Evolutionary conservation across 2,797 vertebrate species (phyloP).

Genomic region (Notolabrus celidotus): DNA sequence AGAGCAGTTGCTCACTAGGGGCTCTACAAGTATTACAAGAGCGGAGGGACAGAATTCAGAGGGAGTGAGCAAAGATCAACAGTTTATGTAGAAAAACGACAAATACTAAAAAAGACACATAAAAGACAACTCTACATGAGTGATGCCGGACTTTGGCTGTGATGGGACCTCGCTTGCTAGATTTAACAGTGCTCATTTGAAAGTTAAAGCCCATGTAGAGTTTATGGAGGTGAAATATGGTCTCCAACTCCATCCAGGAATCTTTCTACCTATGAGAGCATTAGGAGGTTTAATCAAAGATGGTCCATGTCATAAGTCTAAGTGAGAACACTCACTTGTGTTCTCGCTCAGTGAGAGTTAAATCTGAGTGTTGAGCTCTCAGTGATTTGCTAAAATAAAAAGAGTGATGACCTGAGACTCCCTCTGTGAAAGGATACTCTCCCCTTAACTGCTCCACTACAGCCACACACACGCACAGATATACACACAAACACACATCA

Average conservation of each 20-base stretch:
- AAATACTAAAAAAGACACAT: constrained; percentile 53
- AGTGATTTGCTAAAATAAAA: constrained; percentile 45
- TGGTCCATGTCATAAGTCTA: constrained; percentile 22
- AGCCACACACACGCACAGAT: constrained; percentile 24
- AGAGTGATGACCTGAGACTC: constrained; percentile 58
- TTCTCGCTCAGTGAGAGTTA: constrained; percentile 4
- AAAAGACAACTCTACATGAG: constrained; percentile 36
- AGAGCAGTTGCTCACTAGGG: constrained; percentile 64
- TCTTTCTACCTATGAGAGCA: constrained; percentile 56
- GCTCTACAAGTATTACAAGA: constrained; percentile 55
- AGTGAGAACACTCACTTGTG: constrained; percentile 1
- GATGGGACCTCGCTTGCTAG: constrained; percentile 32
- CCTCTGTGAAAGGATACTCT: constrained; percentile 37
- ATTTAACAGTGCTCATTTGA: constrained; percentile 48
- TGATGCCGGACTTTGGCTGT: constrained; percentile 39
- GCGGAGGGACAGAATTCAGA: constrained; percentile 34
- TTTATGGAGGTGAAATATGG: constrained; percentile 60
- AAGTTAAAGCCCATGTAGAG: constrained; percentile 69
- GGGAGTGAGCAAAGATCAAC: constrained; percentile 54
- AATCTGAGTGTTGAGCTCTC: constrained; percentile 32
- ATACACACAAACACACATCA: constrained; percentile 48
- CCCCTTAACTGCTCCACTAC: constrained; percentile 31
- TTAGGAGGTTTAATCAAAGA: constrained; percentile 31
- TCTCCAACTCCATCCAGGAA: constrained; percentile 45
- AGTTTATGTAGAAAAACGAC: constrained; percentile 55